Conservation (phyloP, 2,113 vertebrate genomes). For the Andinoacara biseriatus region DNA sequence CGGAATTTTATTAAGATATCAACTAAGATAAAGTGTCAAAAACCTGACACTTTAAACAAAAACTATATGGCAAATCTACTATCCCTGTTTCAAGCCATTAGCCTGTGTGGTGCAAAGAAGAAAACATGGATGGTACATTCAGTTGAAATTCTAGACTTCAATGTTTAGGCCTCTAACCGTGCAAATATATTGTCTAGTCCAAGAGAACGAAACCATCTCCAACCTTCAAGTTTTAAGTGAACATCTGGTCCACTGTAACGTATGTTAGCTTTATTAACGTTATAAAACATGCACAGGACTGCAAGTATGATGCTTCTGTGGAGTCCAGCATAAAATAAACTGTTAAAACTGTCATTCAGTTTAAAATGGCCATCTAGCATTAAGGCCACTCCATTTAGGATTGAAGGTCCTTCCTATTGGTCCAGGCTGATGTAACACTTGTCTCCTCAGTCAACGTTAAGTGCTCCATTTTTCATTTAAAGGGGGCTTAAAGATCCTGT, state of each 20-base stretch:
- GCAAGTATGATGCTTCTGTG: constrained; percentile 11
- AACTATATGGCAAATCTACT: background rate
- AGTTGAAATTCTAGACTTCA: constrained; percentile 37
- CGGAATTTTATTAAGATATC: constrained; percentile 28
- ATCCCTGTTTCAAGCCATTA: constrained; percentile 36
- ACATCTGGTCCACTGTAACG: constrained; percentile 57
- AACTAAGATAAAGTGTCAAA: constrained; percentile 19
- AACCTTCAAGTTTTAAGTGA: constrained; percentile 69
- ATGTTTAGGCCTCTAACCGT: constrained; percentile 32
- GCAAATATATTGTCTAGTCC: constrained; percentile 55
- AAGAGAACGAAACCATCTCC: constrained; percentile 26
- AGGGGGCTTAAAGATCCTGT: constrained; percentile 9
- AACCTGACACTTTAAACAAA: constrained; percentile 26
- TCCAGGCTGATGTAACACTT: constrained; percentile 30
- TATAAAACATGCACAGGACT: constrained; percentile 29
- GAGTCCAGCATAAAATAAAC: constrained; percentile 37
- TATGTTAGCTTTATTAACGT: constrained; percentile 28
- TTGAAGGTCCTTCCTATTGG: constrained; percentile 30
- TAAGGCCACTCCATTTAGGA: constrained; percentile 63
- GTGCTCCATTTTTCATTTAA: constrained; percentile 7
- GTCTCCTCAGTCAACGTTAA: constrained; percentile 26
- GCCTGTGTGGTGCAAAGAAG: constrained; percentile 26
- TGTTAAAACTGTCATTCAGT: constrained; percentile 31
- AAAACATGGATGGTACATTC: constrained; percentile 60
- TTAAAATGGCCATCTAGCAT: constrained; percentile 49